A percentile compares a stretch with the other conserved stretches of the same genome.
Evolutionary conservation across 2,888 invertebrate genomes (phyloP).

Genomic region (Gari tellinella): DNA sequence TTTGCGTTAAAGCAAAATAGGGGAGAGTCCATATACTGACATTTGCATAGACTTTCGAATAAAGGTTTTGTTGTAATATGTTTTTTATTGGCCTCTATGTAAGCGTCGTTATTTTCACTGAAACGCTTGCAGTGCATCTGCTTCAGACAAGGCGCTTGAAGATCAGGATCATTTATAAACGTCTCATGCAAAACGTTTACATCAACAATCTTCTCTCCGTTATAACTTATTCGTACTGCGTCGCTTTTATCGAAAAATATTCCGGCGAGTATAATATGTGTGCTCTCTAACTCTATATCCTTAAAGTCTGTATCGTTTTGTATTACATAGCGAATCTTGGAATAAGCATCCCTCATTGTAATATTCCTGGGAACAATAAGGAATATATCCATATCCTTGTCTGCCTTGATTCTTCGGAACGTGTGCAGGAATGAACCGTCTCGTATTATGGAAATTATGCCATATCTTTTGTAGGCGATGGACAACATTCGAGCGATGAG

Average conservation of each 20-base stretch:
- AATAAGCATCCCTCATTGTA: slow-evolving; percentile 8
- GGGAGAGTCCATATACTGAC: slow-evolving; percentile 8
- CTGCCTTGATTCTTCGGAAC: slow-evolving; percentile 4
- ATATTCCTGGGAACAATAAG: slow-evolving; percentile 13
- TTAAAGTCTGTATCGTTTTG: not conserved
- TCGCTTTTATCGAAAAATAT: slow-evolving; percentile 9
- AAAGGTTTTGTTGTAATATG: not conserved
- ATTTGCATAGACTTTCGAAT: slow-evolving; percentile 13
- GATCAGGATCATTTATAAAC: slow-evolving; percentile 13
- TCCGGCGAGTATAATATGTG: slow-evolving; percentile 2
- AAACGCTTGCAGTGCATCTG: slow-evolving; percentile 5
- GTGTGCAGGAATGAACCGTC: slow-evolving; percentile 12
- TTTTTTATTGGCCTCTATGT: not conserved
- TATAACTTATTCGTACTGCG: slow-evolving; percentile 4
- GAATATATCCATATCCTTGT: slow-evolving; percentile 16
- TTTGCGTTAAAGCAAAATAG: slow-evolving; percentile 7
- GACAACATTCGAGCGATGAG: slow-evolving; percentile 12
- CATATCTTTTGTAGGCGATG: not conserved
- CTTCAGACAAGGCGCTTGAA: slow-evolving; percentile 13
- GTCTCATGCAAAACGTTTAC: slow-evolving; percentile 18
- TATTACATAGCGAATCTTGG: not conserved
- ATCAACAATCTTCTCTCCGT: slow-evolving; percentile 8
- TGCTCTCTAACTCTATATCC: slow-evolving; percentile 5
- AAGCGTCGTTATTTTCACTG: not conserved
- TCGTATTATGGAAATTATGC: slow-evolving; percentile 7